phyloP scores from a whole-genome alignment of 2,888 invertebrate genomes.

The Scaeva pyrastri region DNA sequence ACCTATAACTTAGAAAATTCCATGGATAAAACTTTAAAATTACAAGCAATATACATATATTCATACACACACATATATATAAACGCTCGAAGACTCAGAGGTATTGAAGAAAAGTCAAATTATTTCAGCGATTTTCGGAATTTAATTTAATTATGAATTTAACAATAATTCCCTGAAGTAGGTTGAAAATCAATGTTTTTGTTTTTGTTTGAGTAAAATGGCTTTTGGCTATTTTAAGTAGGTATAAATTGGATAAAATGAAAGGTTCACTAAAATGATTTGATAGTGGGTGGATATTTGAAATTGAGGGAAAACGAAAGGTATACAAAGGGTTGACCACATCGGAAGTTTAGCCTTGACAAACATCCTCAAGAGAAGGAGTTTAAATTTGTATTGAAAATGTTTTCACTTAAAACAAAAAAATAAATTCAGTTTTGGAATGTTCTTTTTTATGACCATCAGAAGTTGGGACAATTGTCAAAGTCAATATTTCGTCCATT shows the following conservation, averaged over 20 bases:
- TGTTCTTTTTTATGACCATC: too few relatives aligned
- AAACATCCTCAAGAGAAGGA: too few relatives aligned
- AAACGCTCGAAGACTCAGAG: neutral
- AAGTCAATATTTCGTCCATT: too few relatives aligned
- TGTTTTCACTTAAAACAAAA: too few relatives aligned
- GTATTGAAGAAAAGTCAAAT: conserved; percentile 16
- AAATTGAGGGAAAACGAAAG: neutral
- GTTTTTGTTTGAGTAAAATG: neutral
- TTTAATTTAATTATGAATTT: conserved; percentile 22
- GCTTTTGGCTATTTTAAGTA: neutral
- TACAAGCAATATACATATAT: neutral
- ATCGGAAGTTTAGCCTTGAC: too few relatives aligned
- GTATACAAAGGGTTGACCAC: too few relatives aligned
- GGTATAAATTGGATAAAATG: neutral
- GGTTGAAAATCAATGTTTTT: neutral
- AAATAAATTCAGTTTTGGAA: too few relatives aligned
- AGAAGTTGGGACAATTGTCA: too few relatives aligned
- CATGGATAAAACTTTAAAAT: neutral
- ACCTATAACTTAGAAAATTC: neutral
- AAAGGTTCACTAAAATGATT: neutral
- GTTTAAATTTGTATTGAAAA: too few relatives aligned
- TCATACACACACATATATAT: neutral
- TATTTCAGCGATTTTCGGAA: neutral
- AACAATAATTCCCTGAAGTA: neutral
- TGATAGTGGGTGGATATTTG: neutral